These are phyloP conservation scores for Delichon dasypus DNA, from an alignment of 2,797 vertebrate species.

Conservation along the genomic window DNA sequence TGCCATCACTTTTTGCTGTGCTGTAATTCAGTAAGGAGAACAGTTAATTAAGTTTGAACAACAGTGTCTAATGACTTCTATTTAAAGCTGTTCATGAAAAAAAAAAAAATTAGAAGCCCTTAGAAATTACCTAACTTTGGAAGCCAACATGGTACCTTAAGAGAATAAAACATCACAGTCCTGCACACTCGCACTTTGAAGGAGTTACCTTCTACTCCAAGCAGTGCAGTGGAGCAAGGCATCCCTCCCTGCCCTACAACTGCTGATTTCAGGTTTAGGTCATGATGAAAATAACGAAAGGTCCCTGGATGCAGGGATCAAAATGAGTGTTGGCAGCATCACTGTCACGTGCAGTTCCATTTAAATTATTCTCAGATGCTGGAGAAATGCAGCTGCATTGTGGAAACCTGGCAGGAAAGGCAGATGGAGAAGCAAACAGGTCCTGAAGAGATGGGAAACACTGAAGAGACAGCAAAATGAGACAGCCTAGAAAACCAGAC, in stretches of 20 bases:
- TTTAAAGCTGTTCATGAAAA: constrained; percentile 49
- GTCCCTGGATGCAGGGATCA: not conserved
- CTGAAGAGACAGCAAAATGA: not conserved
- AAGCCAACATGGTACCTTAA: not conserved
- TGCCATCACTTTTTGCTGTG: not conserved
- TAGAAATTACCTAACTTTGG: not conserved
- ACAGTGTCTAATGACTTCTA: constrained; percentile 62
- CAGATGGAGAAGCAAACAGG: not conserved
- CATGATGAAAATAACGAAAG: not conserved
- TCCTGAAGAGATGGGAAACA: not conserved
- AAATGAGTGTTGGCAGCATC: not conserved
- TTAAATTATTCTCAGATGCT: not conserved
- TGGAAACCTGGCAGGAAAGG: not conserved
- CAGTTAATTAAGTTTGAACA: constrained; percentile 67
- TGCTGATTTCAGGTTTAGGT: not conserved
- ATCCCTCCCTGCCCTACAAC: not conserved
- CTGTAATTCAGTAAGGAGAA: constrained; percentile 58
- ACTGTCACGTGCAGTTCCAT: not conserved
- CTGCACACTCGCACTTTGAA: not conserved
- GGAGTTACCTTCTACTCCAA: not conserved
- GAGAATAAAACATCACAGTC: not conserved
- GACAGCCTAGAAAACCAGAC: not conserved
- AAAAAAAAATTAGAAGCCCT: constrained; percentile 25
- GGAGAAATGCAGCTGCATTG: not conserved
- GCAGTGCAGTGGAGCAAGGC: not conserved